Base-by-base conservation (phyloP, 2,797 vertebrate species). In the Mionectes olivaceus region DNA sequence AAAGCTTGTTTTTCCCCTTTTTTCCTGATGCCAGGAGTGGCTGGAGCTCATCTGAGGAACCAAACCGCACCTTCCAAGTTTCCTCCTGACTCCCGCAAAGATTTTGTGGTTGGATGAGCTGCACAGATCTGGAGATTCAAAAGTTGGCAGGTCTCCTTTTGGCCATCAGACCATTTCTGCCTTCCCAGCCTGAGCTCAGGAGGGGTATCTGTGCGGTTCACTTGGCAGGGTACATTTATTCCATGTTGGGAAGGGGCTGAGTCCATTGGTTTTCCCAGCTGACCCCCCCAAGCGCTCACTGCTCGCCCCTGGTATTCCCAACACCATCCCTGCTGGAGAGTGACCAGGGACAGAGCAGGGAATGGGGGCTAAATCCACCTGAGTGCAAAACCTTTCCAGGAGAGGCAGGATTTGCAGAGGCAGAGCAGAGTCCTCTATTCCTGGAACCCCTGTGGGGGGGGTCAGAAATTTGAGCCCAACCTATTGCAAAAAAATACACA, bases 271-370 rank as follows among this genome's bases (percentile, higher is more conserved):
- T 74, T 71, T 57, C 43, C 49, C 44, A 67, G 10, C 2, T 63
- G 53, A 53, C 7, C 32, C 33, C 17, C 3, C 13, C 24, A n/a
- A 65, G 19, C 6, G 17, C 22, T 21, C 12, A 1, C 5, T 39
- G 5, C 39, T 30, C 37, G 30, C 19, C 27, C 19, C 19, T 60
- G 9, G 28, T 55, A 30, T 13, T 41, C 47, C 39, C 76, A 67
- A 57, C 9, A n/a, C 1, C 7, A 2, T 74, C 2, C 25, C 43
- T 3, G 0, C 1, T 33, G n/a, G n/a, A 55, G 8, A 52, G 39
- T 33, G 4, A 44, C 1, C 6, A 74, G 65, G 19, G 9, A n/a
- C 0, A 3, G 22, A 77, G 18, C 6, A 65, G 25, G 13, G 15
- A 50, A 50, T 6, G 4, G 18, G 10, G 8, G 8, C 8, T 69